Conservation (phyloP, 2,888 invertebrate genomes). For the Tricholauxania praeusta region DNA sequence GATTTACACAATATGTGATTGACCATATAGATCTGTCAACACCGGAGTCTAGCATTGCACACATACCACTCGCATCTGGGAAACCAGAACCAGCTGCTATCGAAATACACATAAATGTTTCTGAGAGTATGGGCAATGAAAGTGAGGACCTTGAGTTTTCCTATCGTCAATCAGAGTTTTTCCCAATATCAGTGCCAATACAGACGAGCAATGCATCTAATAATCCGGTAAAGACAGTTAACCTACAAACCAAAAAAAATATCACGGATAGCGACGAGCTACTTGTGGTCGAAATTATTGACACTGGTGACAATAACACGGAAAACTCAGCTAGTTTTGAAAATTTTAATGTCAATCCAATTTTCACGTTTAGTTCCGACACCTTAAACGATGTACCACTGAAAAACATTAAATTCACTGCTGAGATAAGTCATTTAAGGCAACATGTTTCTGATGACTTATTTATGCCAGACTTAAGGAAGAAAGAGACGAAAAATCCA, state of each 20-base stretch:
- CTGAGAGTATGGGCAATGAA: conserved; percentile 63
- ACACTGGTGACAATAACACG: conserved; percentile 58
- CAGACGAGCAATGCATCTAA: not conserved
- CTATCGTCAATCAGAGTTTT: conserved; percentile 57
- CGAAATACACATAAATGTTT: conserved; percentile 66
- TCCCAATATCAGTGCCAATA: not conserved
- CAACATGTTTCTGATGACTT: conserved; percentile 59
- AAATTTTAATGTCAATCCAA: conserved; percentile 53
- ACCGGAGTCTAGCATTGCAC: conserved; percentile 53
- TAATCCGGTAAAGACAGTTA: not conserved
- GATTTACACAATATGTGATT: conserved; percentile 64
- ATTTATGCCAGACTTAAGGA: conserved; percentile 57
- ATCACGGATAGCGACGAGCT: conserved; percentile 58
- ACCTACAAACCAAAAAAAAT: not conserved
- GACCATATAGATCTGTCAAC: conserved; percentile 63
- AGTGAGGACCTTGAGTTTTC: conserved; percentile 65
- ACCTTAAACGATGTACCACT: conserved; percentile 43
- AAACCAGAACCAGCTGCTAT: conserved; percentile 65
- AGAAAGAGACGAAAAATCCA: conserved; percentile 36
- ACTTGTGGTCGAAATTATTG: conserved; percentile 65
- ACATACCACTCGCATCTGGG: conserved; percentile 48
- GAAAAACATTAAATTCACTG: conserved; percentile 44
- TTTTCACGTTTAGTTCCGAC: conserved; percentile 55
- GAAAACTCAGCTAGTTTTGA: conserved; percentile 52
- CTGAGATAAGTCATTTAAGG: not conserved